These are phyloP conservation scores for Scomber japonicus DNA, from an alignment of 2,113 vertebrate genomes.

Conservation along the genomic window DNA sequence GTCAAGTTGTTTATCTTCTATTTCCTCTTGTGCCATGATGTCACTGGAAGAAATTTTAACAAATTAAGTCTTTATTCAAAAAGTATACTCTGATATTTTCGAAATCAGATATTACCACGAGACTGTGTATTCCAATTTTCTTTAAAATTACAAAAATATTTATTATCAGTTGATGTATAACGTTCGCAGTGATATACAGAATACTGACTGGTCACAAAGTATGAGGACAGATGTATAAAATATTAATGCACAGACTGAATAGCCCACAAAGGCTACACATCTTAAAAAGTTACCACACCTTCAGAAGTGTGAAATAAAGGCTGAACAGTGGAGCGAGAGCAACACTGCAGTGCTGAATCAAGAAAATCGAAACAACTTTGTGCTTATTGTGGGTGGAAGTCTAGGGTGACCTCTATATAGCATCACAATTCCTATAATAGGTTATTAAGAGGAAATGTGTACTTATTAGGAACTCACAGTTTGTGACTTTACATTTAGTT, in stretches of 20 bases:
- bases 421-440: background rate
- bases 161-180: background rate
- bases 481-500: slow-evolving; percentile 7
- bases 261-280: slow-evolving; percentile 1
- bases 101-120: slow-evolving; percentile 7
- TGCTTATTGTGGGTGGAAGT: slow-evolving; percentile 22
- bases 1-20: slow-evolving; percentile 54
- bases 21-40: slow-evolving; percentile 40
- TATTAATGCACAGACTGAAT: background rate
- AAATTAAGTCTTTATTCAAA: background rate
- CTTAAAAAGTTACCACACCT: slow-evolving; percentile 41
- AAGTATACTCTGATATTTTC: background rate
- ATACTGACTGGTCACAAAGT: background rate
- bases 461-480: slow-evolving; percentile 18
- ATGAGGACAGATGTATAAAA: slow-evolving; percentile 10
- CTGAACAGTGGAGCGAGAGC: slow-evolving; percentile 8
- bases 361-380: slow-evolving; percentile 28
- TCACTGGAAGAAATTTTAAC: slow-evolving; percentile 19
- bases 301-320: slow-evolving; percentile 32
- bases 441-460: background rate
- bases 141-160: slow-evolving; percentile 3
- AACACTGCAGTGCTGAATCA: slow-evolving; percentile 36
- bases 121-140: background rate
- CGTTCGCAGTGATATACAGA: background rate
- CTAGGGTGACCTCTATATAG: slow-evolving; percentile 13